phyloP scores from a whole-genome alignment of 92 coral and sea anemone species.

The Bergia sp. region DNA sequence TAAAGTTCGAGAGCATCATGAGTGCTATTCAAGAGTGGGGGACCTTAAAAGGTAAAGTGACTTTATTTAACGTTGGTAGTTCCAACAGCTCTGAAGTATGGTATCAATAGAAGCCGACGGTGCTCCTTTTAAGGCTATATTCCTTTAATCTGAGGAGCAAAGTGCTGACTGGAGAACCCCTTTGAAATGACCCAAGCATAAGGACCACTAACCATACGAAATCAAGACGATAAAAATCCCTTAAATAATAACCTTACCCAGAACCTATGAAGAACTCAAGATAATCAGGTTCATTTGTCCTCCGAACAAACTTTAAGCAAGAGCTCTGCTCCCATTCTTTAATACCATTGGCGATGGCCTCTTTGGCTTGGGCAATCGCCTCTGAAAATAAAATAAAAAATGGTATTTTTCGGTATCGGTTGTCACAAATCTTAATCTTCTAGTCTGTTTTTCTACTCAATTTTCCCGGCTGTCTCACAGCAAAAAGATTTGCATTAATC shows the following conservation, averaged over 20 bases:
- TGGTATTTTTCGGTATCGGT: background rate
- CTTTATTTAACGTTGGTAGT: too few relatives aligned
- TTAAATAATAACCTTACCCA: conserved; percentile 59
- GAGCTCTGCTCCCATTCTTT: conserved; percentile 84
- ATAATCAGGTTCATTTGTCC: conserved; percentile 79
- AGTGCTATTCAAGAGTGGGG: too few relatives aligned
- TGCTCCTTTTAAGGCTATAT: too few relatives aligned
- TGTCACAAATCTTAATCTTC: background rate
- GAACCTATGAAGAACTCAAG: conserved; percentile 77
- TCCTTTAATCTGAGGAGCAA: too few relatives aligned
- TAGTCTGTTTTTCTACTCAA: too few relatives aligned
- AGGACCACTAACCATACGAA: background rate
- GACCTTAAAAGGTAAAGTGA: too few relatives aligned
- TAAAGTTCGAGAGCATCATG: too few relatives aligned
- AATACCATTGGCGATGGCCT: conserved; percentile 70
- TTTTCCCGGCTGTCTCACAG: too few relatives aligned
- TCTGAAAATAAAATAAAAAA: conserved; percentile 22
- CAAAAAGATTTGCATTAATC: too few relatives aligned
- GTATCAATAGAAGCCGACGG: too few relatives aligned
- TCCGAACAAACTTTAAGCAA: conserved; percentile 80
- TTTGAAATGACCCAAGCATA: background rate
- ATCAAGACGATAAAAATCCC: background rate
- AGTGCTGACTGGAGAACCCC: background rate
- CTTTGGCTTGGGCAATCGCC: conserved; percentile 56
- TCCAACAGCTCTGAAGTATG: too few relatives aligned